Conservation (phyloP, 2,888 invertebrate species). For the Brassicogethes aeneus region DNA sequence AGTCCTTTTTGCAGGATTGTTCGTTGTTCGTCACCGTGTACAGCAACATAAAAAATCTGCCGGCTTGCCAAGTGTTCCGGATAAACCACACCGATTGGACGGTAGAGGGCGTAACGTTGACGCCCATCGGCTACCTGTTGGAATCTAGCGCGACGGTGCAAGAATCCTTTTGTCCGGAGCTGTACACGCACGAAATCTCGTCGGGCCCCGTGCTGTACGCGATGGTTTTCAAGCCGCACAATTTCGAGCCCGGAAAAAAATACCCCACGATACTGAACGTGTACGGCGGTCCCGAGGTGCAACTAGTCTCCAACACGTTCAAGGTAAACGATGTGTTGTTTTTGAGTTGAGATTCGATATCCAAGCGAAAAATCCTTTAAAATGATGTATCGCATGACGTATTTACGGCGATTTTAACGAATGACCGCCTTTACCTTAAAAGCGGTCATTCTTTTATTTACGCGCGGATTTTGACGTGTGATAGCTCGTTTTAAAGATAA, state of each 20-base stretch:
- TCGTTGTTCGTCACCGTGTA: constrained; percentile 74
- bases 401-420: no score
- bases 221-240: constrained; percentile 82
- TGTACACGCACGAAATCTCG: constrained; percentile 59
- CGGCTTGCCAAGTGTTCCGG: constrained; percentile 69
- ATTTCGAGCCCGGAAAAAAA: constrained; percentile 53
- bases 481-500: no score
- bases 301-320: constrained; percentile 92
- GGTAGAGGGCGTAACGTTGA: constrained; percentile 57
- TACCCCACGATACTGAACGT: constrained; percentile 95
- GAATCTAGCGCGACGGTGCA: constrained; percentile 47
- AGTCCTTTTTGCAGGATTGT: constrained; percentile 51
- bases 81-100: constrained; percentile 58
- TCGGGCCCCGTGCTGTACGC: constrained; percentile 70
- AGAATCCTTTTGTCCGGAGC: constrained; percentile 59
- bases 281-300: constrained; percentile 97
- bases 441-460: no score
- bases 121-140: constrained; percentile 61
- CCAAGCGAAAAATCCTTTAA: no score
- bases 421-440: not conserved
- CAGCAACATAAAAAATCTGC: constrained; percentile 72
- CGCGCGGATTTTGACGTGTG: no score
- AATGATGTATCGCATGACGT: no score
- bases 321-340: no score
- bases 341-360: no score